Evolutionary conservation across 2,797 vertebrate species (phyloP), one percentile per base, ranked within the genome.

Genomic region (Gephyroberyx darwinii): DNA sequence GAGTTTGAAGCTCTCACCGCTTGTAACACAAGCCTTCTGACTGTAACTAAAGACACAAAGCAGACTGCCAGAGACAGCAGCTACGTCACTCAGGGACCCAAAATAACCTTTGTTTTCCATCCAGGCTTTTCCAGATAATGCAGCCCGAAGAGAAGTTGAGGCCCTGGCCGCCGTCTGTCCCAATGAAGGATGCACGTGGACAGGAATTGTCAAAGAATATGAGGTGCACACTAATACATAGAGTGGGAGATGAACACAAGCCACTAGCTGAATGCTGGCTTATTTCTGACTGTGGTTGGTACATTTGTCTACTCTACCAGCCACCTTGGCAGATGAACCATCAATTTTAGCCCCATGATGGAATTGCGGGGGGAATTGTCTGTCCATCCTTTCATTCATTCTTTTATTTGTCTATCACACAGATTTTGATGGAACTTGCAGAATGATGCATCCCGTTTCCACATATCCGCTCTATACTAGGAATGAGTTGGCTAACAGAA

Each of bases 41-140:
- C 43, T 70, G 81, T 55, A 81, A 80, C 71, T 37, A 8, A 74
- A 85, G 50, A 83, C 63, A 53, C 20, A 16, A 13, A 66, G 37
- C 5, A 60, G 45, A 57, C 37, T 1, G 51, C 50, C 50, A 55
- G 26, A 56, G 13, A 73, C 48, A 41, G 69, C 61, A 56, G 55
- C 7, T 13, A 37, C 41, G 13, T 52, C 16, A 47, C 14, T 61
- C 9, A 6, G 4, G 50, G 50, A 51, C 16, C n/a, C 12, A 37
- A 22, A 22, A 58, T 22, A 48, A 54, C 17, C 26, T 76, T 33
- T 84, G 43, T 31, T 61, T 69, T 71, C 70, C 5, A 17, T 77
- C 4, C 67, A 99, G 97, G 96, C 97, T 10, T 99, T 99, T 84
- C 96, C 97, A 2, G 98, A 99, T 87, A 99, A 99, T 1, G 98